A percentile compares a stretch with the other conserved stretches of the same genome.
These are phyloP conservation scores for Netelia virgata DNA, from an alignment of 2,888 invertebrate genomes.

Conservation along the genomic window DNA sequence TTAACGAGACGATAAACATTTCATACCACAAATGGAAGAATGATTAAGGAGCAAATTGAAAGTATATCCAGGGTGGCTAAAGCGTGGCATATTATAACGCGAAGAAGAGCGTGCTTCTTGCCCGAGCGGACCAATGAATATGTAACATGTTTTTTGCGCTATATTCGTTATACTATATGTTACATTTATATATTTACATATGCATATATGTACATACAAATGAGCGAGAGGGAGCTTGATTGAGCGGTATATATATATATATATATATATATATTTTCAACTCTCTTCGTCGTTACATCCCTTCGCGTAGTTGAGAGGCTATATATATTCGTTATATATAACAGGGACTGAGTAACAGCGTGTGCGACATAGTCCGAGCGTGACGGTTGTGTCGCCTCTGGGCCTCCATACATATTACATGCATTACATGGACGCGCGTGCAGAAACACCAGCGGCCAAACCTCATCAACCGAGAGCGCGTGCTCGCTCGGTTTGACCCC, in stretches of 20 bases:
- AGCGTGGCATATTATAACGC: no score
- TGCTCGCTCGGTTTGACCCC: slow-evolving; percentile 3
- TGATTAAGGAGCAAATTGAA: not conserved
- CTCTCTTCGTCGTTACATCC: not conserved
- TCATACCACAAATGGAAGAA: not conserved
- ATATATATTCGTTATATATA: not conserved
- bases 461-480: slow-evolving; percentile 47
- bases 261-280: slow-evolving; percentile 14
- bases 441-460: slow-evolving; percentile 17
- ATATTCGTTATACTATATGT: no score
- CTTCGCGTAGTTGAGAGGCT: slow-evolving; percentile 5
- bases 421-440: slow-evolving; percentile 44
- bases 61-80: not conserved
- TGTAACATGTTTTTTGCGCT: slow-evolving; percentile 40
- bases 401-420: slow-evolving; percentile 59
- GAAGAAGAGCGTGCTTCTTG: slow-evolving; percentile 14
- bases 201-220: not conserved
- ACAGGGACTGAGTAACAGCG: slow-evolving; percentile 3
- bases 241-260: not conserved
- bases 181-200: not conserved
- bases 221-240: slow-evolving; percentile 18
- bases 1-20: not conserved
- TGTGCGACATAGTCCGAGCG: slow-evolving; percentile 19
- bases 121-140: slow-evolving; percentile 35
- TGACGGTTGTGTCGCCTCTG: slow-evolving; percentile 45